phyloP scores from a whole-genome alignment of 2,113 vertebrate genomes.

The Electrona antarctica region DNA sequence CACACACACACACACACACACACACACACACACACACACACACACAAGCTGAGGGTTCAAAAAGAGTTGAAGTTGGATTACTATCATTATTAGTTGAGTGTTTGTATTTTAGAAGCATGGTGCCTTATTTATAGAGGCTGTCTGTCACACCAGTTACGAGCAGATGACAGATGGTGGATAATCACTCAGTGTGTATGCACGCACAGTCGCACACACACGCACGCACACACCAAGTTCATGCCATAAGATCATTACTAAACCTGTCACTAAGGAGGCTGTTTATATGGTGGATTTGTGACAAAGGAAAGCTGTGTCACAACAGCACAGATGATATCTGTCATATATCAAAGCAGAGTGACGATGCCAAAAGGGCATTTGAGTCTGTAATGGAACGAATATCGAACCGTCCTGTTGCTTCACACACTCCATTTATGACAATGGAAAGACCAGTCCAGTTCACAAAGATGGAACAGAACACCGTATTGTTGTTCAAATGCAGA shows the following conservation, averaged over 20 bases:
- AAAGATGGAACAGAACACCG: constrained; percentile 21
- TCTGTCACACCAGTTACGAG: too few species aligned
- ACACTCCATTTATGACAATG: constrained; percentile 45
- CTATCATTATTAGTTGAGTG: too few species aligned
- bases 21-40: neutral
- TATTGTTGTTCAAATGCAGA: constrained; percentile 35
- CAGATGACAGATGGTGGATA: too few species aligned
- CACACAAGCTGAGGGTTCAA: neutral
- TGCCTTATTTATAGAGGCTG: too few species aligned
- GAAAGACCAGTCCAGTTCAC: constrained; percentile 30
- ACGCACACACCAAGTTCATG: neutral
- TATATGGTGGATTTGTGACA: constrained; percentile 18
- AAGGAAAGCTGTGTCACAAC: constrained; percentile 29
- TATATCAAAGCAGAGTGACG: constrained; percentile 29
- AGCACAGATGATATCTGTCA: constrained; percentile 13
- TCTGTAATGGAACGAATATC: constrained; percentile 16
- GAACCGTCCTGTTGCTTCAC: constrained; percentile 1
- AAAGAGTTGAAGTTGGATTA: too few species aligned
- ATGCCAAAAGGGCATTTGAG: constrained; percentile 17
- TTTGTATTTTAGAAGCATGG: too few species aligned
- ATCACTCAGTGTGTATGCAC: neutral
- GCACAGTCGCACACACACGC: neutral
- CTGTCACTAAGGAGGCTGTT: constrained; percentile 11
- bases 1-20: neutral
- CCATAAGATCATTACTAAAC: neutral